Evolutionary conservation across 2,113 vertebrate genomes (phyloP).

Genomic region (Struthidea cinerea): DNA sequence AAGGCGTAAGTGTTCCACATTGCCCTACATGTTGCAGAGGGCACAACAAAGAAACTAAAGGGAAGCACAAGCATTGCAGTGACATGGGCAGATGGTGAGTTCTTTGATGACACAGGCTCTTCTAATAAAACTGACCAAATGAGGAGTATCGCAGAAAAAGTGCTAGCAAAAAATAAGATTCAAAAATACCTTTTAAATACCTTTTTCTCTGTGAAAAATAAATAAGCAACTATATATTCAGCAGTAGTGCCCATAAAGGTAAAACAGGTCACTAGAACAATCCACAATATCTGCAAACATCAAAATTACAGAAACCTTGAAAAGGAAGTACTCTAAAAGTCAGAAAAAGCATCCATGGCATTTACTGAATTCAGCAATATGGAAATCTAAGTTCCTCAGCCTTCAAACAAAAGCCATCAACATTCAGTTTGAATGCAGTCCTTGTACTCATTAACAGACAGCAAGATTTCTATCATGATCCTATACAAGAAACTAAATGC

Average conservation of each 20-base stretch:
- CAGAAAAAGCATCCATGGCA: background rate
- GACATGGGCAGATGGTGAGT: background rate
- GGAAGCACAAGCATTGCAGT: background rate
- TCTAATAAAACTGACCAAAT: background rate
- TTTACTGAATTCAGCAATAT: background rate
- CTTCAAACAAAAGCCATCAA: background rate
- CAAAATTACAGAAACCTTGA: background rate
- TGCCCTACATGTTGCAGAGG: background rate
- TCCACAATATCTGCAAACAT: rapidly evolving
- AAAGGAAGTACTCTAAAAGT: background rate
- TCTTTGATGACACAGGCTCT: background rate
- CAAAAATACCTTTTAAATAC: background rate
- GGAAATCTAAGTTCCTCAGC: background rate
- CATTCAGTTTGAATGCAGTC: background rate
- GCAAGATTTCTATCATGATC: background rate
- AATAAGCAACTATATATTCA: background rate
- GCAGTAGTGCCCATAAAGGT: background rate
- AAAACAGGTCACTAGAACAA: background rate
- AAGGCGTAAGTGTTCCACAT: background rate
- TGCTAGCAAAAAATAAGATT: background rate
- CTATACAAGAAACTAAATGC: background rate
- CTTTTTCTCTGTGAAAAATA: background rate
- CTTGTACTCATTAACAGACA: background rate
- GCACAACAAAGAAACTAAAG: background rate
- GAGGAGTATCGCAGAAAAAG: background rate